Base-by-base conservation (phyloP, 2,888 invertebrate species). In the Diarsia mendica region DNA sequence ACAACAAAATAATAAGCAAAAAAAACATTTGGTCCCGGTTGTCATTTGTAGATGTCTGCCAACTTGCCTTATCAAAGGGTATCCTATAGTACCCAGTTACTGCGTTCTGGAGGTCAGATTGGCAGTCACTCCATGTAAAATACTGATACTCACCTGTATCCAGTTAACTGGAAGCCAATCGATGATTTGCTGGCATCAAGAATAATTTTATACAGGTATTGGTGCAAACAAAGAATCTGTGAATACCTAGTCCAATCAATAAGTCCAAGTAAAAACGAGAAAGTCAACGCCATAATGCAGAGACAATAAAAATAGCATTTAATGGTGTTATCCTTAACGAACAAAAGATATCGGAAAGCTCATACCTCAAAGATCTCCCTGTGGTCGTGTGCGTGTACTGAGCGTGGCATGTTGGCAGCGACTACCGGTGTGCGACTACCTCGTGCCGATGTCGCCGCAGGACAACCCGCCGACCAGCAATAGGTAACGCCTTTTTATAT, bases 331-430 rank as follows among this genome's bases (percentile, higher is more conserved):
- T 48, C 33, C 28, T 28, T 28, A 28, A 28, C 28, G 28, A 44
- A 63, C 53, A 70, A 84, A 82, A 86, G 68, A 79, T 79, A 80
- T 51, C 78, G 75, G 85, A 80, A 83, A 77, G 68, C 75, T 75
- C 15, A 46, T n/a, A 49, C 8, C 8, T 20, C 39, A 39, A 2
- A 60, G 80, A 80, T 84, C 88, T 88, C 89, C 92, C 93, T 92
- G 92, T 89, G 92, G 91, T 91, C 89, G 91, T 91, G 88, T 88
- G 89, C 87, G 89, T 91, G 92, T 91, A 93, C 92, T 93, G 94
- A 93, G 93, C 92, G 94, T 94, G 94, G 95, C 93, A 92, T 95
- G 96, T 95, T 94, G 94, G 93, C 96, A 96, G 96, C 94, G 93
- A 90, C 91, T 93, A 89, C 92, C 93, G 92, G 93, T 93, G 87